Evolutionary conservation across 2,797 vertebrate species (phyloP), one percentile per base, ranked within the genome.

Genomic region (Anolis apletophallus): DNA sequence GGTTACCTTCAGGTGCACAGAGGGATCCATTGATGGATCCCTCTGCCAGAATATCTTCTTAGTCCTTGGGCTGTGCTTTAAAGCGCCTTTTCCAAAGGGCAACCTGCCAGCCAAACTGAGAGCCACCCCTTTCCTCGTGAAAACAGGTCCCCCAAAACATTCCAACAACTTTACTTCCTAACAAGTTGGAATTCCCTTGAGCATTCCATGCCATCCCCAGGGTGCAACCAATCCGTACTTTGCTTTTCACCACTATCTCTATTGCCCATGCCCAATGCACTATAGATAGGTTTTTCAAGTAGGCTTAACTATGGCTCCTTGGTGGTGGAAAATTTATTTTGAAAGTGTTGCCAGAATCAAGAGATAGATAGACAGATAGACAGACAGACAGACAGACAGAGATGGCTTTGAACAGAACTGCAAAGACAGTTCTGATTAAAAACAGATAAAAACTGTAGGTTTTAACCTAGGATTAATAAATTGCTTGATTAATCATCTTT

Each of bases 381-480:
- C n/a, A n/a, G n/a, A n/a, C n/a, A n/a, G n/a, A n/a, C n/a, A n/a
- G 21, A 50, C 12, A 59, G n/a, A 67, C 23, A 26, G 34, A 52
- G 69, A 12, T 32, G n/a, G 21, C 17, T 80, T 80, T 19, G 21
- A 74, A 75, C 55, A 46, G 46, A 8, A 46, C 67, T 69, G 34
- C 23, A 0, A 68, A 59, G 64, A 59, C 76, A 79, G 76, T 50
- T 36, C 75, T 71, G 84, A 85, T 80, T 85, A 85, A 85, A 87
- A 69, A 34, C 64, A 71, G 80, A 83, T 83, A 78, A 87, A 87
- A 72, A 21, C 64, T 32, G 8, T n/a, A 34, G 36, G 3, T 87
- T 87, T 83, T 61, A 83, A 83, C 74, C 85, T 87, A 46, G 52
- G 86, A 78, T 87, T 78, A 87, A 87, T 83, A 36, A 71, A 72